Base-by-base conservation (phyloP, 2,888 invertebrate species). In the Drosophila putrida region DNA sequence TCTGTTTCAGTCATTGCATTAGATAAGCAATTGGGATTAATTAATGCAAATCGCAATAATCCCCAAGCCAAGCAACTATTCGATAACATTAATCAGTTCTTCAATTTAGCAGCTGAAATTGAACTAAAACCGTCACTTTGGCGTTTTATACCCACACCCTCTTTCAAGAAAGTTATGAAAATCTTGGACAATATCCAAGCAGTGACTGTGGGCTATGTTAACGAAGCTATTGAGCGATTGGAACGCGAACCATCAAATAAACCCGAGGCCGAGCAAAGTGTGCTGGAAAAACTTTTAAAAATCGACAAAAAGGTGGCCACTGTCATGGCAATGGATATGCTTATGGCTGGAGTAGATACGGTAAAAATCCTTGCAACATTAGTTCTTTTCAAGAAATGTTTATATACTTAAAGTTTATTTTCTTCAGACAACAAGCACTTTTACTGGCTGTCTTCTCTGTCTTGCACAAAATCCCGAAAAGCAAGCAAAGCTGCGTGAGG, bases 301-400 rank as follows among this genome's bases (percentile, higher is more conserved):
- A 93, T 94, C 20, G 94, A 95, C 78, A 93, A 94, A 72, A 93
- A 93, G 83, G 93, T 95, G 8, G 96, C 95, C 0, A 88, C 94
- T 6, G 93, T 95, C 68, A 96, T 96, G 95, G 95, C 95, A 1
- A 94, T 95, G 83, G 96, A 96, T 88, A 94, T 96, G 95, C 80
- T 96, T 6, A 92, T 94, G 65, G 96, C 95, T 43, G 96, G 96
- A 60, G 94, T 96, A 25, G 96, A 96, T 88, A 95, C 96, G 58
- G 96, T 97, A 92, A 53, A 55, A 31, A 6, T 31, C 31, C 9
- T 1, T 31, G 31, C 6, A 31, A 8, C 6, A 0, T 31, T 31
- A 31, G 8, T 31, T 8, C 8, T 2, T 2, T 31, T 31, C 31
- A 31, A 9, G 4, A 0, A 8, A 4, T 6, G 8, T 10, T 13